Conservation (phyloP, 2,888 invertebrate genomes). For the Drosophila gaucha region DNA sequence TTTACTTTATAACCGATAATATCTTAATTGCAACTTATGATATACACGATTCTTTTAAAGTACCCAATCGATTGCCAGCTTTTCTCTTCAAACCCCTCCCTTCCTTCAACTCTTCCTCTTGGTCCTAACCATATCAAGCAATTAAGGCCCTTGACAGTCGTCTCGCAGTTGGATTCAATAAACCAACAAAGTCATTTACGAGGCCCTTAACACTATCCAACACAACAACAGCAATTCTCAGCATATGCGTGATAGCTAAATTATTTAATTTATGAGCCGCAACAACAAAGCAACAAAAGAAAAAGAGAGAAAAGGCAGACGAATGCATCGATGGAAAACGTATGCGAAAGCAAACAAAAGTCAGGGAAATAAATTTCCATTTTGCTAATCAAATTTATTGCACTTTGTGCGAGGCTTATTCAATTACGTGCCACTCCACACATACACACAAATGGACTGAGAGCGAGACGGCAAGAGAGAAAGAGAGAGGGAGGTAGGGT, state of each 20-base stretch:
- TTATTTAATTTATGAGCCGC: conserved; percentile 80
- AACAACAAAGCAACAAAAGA: conserved; percentile 43
- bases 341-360: conserved; percentile 49
- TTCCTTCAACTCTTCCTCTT: background rate
- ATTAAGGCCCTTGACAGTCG: conserved; percentile 49
- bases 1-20: background rate
- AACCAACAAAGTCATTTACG: conserved; percentile 70
- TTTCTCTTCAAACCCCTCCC: background rate
- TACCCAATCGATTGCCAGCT: background rate
- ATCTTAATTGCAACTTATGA: background rate
- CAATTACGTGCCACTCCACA: conserved; percentile 63
- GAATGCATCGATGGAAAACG: conserved; percentile 63
- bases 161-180: conserved; percentile 60
- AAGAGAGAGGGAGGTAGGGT: conserved; percentile 13
- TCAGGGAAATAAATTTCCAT: conserved; percentile 77
- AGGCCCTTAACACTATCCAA: conserved; percentile 63
- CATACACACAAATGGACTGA: conserved; percentile 22
- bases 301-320: background rate
- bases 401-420: conserved; percentile 77
- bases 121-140: conserved; percentile 23
- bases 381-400: conserved; percentile 81
- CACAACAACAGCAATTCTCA: conserved; percentile 23
- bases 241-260: conserved; percentile 53
- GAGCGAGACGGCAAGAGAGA: conserved; percentile 1
- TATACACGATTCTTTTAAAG: background rate